Conservation (phyloP, 1,140 invertebrate genomes). For the Anadara kagoshimensis region DNA sequence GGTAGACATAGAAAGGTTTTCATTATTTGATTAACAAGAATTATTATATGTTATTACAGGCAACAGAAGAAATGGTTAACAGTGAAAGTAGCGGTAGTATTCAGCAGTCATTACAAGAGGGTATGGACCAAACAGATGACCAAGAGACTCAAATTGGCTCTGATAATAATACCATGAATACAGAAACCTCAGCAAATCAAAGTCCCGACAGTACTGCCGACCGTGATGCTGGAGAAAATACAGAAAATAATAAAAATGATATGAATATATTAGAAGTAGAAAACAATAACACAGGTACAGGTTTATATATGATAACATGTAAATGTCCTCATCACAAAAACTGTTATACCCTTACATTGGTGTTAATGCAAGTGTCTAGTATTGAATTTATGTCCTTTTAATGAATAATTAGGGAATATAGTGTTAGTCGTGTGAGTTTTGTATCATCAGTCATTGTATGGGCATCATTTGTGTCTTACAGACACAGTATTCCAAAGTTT, state of each 20-base stretch:
- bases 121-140: conserved; percentile 26
- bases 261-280: conserved; percentile 23
- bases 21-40: no score
- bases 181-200: conserved; percentile 25
- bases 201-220: background rate
- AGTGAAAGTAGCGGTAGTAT: conserved; percentile 41
- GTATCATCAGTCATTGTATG: no score
- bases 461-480: no score
- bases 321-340: no score
- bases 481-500: no score
- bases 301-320: background rate
- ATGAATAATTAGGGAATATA: no score
- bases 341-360: no score
- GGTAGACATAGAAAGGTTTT: no score
- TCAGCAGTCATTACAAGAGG: conserved; percentile 17
- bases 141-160: conserved; percentile 26
- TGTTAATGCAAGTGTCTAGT: no score
- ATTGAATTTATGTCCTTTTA: no score
- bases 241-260: conserved; percentile 26
- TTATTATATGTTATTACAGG: no score
- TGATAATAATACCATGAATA: conserved; percentile 24
- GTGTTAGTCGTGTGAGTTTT: no score
- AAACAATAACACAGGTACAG: conserved; percentile 36
- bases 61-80: conserved; percentile 26
- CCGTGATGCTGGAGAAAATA: conserved; percentile 23